Base-by-base conservation (phyloP, 2,113 vertebrate genomes). In the Periophthalmodon schlosseri region DNA sequence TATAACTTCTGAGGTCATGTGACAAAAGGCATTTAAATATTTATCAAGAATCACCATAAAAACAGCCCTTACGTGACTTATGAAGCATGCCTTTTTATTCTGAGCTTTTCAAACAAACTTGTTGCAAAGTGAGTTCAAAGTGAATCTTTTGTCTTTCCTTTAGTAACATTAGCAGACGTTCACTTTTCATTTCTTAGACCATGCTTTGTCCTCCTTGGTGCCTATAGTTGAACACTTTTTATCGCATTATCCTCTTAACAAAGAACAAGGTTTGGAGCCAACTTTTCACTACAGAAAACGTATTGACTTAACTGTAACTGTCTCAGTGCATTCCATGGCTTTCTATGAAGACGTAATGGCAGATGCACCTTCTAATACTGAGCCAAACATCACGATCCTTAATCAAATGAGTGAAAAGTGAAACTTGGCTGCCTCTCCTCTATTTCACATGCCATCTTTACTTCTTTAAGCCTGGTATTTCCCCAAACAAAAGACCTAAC, bases 391-490 rank as follows among this genome's bases (percentile, higher is more conserved):
- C 2, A 9, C 34, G 4, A 11, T 44, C 63, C 8, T 5, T 2
- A 39, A 21, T 39, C 63, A 44, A 18, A 65, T 4, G 16, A n/a
- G 11, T 44, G 12, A n/a, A 65, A 65, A 65, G 33, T 44, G 34
- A 44, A 44, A 65, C 11, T 28, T 44, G 63, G 63, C 34, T 11
- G 18, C 34, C 9, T n/a, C 20, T 39, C 5, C 34, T 65, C 16
- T 36, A 46, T 20, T 74, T 69, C 47, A 36, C 39, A 58, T 58
- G 50, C 24, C 12, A 76, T 66, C 47, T 21, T 71, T 61, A 15
- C 67, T 70, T 73, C 75, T 47, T 74, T 75, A 73, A 75, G 34
- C 58, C 47, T 63, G 28, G 66, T 76, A 39, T 78, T 73, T 39
- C 36, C 23, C 68, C 64, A 74, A 63, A 16, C 60, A 72, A 83